These are phyloP conservation scores for Bombus polaris DNA, from an alignment of 1,140 invertebrate genomes.

Conservation along the genomic window DNA sequence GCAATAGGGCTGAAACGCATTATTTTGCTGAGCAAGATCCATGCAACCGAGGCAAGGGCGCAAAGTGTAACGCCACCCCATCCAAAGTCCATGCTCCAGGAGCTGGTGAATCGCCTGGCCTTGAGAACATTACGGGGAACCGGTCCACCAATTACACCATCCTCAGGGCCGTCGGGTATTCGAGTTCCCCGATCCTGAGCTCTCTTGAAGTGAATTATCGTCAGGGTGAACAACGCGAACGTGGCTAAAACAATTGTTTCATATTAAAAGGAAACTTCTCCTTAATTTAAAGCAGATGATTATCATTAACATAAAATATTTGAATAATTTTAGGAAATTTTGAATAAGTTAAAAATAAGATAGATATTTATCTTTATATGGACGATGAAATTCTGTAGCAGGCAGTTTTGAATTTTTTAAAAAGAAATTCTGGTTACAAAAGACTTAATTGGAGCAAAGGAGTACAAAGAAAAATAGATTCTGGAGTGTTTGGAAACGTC, in stretches of 20 bases:
- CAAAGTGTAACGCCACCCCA: slow-evolving; percentile 92
- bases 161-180: slow-evolving; percentile 85
- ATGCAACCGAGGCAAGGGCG: slow-evolving; percentile 89
- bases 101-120: slow-evolving; percentile 88
- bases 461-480: not conserved
- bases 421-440: not conserved
- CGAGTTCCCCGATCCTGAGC: slow-evolving; percentile 85
- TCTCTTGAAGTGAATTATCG: slow-evolving; percentile 95
- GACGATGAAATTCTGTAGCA: not conserved
- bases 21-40: slow-evolving; percentile 94
- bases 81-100: slow-evolving; percentile 92
- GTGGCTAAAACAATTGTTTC: slow-evolving; percentile 85
- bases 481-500: not conserved
- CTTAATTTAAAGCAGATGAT: no score
- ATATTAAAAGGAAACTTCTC: not conserved
- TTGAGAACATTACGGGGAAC: slow-evolving; percentile 81
- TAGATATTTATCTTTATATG: not conserved
- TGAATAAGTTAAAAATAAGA: not conserved
- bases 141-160: slow-evolving; percentile 86
- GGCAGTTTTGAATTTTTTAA: not conserved
- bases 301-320: not conserved
- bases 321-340: not conserved
- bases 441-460: not conserved
- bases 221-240: slow-evolving; percentile 93
- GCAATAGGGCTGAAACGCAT: slow-evolving; percentile 94